Evolutionary conservation across 2,888 invertebrate genomes (phyloP).

Genomic region (Aphidoletes aphidimyza): DNA sequence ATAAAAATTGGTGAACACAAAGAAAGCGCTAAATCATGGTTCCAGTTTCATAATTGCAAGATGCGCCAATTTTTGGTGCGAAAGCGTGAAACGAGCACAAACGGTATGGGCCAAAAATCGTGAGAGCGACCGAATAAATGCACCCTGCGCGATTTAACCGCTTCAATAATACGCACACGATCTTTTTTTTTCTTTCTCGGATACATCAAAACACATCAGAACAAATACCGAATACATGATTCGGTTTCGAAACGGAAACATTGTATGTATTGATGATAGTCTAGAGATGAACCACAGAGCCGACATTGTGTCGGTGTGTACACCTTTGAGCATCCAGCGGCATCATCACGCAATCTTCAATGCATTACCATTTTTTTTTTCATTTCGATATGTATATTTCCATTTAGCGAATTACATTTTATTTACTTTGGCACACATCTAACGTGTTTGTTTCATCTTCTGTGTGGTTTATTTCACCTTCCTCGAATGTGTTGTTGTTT

Average conservation of each 20-base stretch:
- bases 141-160: no score
- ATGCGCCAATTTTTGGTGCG: slow-evolving; percentile 6
- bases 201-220: no score
- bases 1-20: neutral
- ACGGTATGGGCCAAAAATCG: no score
- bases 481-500: no score
- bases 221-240: no score
- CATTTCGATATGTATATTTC: neutral
- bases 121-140: no score
- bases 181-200: no score
- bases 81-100: neutral
- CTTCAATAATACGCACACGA: no score
- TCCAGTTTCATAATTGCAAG: slow-evolving; percentile 26
- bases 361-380: neutral
- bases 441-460: neutral
- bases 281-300: neutral
- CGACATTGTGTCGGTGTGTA: neutral
- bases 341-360: neutral
- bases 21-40: slow-evolving; percentile 40
- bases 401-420: neutral
- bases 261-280: neutral
- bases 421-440: neutral
- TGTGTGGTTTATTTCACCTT: no score
- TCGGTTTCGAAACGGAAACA: slow-evolving; percentile 27
- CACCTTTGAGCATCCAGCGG: neutral